Base-by-base conservation (phyloP, 2,797 vertebrate species). In the Crocodylus rhombifer region DNA sequence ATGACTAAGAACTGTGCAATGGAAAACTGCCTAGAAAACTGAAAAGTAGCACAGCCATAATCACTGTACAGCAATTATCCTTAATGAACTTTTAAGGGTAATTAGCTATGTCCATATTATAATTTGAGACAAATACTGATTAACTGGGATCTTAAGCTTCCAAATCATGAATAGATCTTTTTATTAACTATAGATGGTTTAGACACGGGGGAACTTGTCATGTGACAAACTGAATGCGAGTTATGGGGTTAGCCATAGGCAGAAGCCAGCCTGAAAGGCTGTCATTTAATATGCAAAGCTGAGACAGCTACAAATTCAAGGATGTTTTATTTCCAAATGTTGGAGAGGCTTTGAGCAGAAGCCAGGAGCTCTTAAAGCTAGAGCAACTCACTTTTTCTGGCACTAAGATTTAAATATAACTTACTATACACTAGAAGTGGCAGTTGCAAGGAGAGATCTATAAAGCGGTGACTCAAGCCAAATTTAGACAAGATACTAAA, bases 361-460 rank as follows among this genome's bases (percentile, higher is more conserved):
- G 81, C 78, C 88, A 62, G 33, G 63, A 84, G 64, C 42, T 86
- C 87, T 86, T 64, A 64, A 64, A 64, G 6, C 26, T 15, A 14
- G 90, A 94, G 82, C 58, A 94, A 87, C 64, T 20, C 61, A 81
- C 83, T 8, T 61, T 51, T 89, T 89, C 91, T 91, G 67, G 55
- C 85, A 95, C 63, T 20, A 82, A 90, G 76, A 25, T 86, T 92
- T 78, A 91, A 94, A 90, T 82, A 57, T 36, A 86, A 82, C 60
- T 91, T 92, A n/a, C 28, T 33, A 36, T 91, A 60, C 13, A 8
- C 23, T 75, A 16, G 42, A 75, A 87, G 14, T 92, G 84, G 61
- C 87, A 94, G 90, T 55, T 90, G 82, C 2, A 2, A 56, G 42
- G 55, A 84, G 82, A 93, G 88, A 81, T 94, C 64, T 92, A 74